These are phyloP conservation scores for Acanthaster planci DNA, from an alignment of 35 echinoderm and acorn worm species.

Conservation along the genomic window DNA sequence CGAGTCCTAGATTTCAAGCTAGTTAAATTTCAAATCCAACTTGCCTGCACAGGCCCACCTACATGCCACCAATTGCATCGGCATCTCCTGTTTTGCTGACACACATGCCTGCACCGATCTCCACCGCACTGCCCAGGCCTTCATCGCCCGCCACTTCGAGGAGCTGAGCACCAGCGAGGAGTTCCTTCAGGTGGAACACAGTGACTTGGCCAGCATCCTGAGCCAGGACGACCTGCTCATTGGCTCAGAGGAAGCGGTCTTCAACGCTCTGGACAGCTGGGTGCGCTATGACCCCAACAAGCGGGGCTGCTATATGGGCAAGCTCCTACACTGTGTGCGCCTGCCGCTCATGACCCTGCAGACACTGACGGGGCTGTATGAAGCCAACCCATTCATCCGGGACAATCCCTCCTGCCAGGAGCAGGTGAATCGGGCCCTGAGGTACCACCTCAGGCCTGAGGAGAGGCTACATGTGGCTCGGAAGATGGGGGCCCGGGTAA, in stretches of 20 bases:
- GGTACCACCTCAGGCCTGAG: slow-evolving; percentile 84
- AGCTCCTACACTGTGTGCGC: slow-evolving; percentile 75
- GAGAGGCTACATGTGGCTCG: slow-evolving; percentile 55
- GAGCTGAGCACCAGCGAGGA: slow-evolving; percentile 81
- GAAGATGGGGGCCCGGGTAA: slow-evolving; percentile 41
- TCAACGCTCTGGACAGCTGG: slow-evolving; percentile 71
- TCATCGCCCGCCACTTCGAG: slow-evolving; percentile 77
- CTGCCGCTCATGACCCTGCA: slow-evolving; percentile 78
- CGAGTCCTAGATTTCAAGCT: no score
- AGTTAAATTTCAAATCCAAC: no score
- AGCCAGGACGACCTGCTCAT: slow-evolving; percentile 72
- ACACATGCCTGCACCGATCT: slow-evolving; percentile 83
- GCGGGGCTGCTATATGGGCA: slow-evolving; percentile 53
- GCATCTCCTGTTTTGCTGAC: slow-evolving; percentile 90
- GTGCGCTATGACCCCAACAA: slow-evolving; percentile 67
- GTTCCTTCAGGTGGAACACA: slow-evolving; percentile 64
- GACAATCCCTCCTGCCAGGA: slow-evolving; percentile 68
- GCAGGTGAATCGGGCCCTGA: slow-evolving; percentile 65
- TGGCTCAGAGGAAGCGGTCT: slow-evolving; percentile 75
- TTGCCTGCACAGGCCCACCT: slow-evolving; percentile 45
- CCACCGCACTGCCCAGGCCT: slow-evolving; percentile 47
- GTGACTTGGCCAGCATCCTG: slow-evolving; percentile 69
- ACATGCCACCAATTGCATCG: slow-evolving; percentile 89
- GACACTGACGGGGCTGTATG: slow-evolving; percentile 62
- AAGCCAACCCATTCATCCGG: slow-evolving; percentile 65